Conservation (phyloP, 2,113 vertebrate genomes). For the Istiophorus platypterus region DNA sequence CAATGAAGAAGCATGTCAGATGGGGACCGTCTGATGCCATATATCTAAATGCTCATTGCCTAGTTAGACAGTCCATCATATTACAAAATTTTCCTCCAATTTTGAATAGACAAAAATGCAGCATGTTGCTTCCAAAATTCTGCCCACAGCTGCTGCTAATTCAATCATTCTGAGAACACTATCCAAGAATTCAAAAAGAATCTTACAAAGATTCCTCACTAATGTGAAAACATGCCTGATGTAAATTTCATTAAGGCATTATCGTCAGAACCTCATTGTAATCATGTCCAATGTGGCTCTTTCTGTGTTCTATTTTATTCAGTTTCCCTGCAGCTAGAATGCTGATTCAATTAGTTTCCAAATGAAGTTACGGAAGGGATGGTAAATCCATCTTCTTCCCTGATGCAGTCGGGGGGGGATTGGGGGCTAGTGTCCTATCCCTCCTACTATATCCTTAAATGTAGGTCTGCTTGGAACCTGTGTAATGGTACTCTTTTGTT, state of each 20-base stretch:
- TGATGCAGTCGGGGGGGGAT: conserved; percentile 68
- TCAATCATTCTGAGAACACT: conserved; percentile 47
- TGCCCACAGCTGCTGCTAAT: conserved; percentile 24
- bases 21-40: conserved; percentile 10
- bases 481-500: conserved; percentile 60
- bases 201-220: conserved; percentile 39
- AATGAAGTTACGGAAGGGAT: conserved; percentile 73
- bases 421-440: conserved; percentile 56
- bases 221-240: conserved; percentile 63
- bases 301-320: conserved; percentile 70
- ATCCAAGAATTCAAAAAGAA: conserved; percentile 51
- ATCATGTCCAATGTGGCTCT: conserved; percentile 55
- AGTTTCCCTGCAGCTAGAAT: conserved; percentile 70
- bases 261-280: conserved; percentile 61
- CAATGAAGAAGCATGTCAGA: conserved; percentile 9
- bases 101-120: conserved; percentile 19
- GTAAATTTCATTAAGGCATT: conserved; percentile 68
- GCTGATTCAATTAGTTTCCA: conserved; percentile 78
- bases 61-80: background rate
- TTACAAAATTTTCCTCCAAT: conserved; percentile 8
- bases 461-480: conserved; percentile 48
- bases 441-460: conserved; percentile 43
- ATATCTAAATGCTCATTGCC: conserved; percentile 7
- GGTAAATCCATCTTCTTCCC: conserved; percentile 72
- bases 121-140: conserved; percentile 12